Evolutionary conservation across 2,113 vertebrate species (phyloP).

Genomic region (Haplochromis vanheusdeni): DNA sequence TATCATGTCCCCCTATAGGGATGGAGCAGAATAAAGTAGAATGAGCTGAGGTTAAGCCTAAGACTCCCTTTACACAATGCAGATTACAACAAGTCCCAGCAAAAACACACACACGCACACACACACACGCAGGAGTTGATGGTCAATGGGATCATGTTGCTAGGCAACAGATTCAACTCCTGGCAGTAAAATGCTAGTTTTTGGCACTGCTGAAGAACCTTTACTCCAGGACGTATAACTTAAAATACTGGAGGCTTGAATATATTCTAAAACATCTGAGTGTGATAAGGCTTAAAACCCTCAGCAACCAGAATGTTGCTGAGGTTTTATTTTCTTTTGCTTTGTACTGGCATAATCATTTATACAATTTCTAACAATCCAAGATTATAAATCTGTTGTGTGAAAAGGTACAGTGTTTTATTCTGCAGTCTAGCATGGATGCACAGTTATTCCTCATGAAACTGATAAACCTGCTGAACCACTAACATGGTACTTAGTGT

Average conservation of each 20-base stretch:
- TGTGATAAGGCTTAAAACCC: neutral
- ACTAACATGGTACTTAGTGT: neutral
- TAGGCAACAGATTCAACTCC: conserved; percentile 34
- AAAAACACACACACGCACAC: neutral
- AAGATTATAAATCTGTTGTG: neutral
- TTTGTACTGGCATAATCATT: neutral
- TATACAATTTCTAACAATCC: neutral
- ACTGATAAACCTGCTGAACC: neutral
- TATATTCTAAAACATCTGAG: neutral
- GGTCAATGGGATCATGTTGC: conserved; percentile 35
- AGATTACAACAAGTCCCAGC: conserved; percentile 4
- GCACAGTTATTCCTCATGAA: neutral
- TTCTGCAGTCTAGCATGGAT: neutral
- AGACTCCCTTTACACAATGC: neutral
- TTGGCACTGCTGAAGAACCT: neutral
- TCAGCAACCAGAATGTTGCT: neutral
- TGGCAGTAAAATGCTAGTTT: neutral
- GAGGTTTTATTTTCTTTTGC: neutral
- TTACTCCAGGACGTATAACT: neutral
- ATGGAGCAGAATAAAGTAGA: conserved; percentile 1
- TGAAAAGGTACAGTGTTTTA: neutral
- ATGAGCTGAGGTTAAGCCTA: neutral
- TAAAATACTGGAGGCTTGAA: neutral
- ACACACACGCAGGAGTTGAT: neutral
- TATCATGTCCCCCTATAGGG: neutral